Evolutionary conservation across 64 coral and sea anemone species (phyloP).

Genomic region (Astreopora myriophthalma): DNA sequence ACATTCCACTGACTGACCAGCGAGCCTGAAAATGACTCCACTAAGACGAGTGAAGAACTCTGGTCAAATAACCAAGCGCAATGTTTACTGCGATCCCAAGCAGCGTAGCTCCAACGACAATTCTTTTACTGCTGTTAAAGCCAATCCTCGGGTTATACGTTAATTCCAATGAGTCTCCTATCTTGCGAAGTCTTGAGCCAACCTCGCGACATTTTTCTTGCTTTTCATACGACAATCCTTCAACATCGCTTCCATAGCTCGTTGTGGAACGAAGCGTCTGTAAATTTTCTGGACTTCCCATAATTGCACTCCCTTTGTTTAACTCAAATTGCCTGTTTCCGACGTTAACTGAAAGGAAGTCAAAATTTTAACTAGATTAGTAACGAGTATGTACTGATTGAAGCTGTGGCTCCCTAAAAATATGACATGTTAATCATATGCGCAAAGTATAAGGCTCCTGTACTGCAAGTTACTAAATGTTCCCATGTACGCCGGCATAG

Average conservation of each 20-base stretch:
- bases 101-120: background rate
- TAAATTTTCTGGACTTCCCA: background rate
- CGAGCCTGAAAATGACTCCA: too few relatives aligned
- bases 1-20: too few relatives aligned
- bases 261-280: background rate
- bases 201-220: background rate
- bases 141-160: background rate
- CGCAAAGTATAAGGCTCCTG: too few relatives aligned
- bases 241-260: background rate
- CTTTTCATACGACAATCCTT: background rate
- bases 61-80: background rate
- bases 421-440: too few relatives aligned
- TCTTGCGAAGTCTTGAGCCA: background rate
- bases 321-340: background rate
- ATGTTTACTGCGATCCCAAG: constrained; percentile 7
- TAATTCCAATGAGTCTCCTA: constrained; percentile 2
- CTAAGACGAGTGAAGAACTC: background rate
- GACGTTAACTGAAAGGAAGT: background rate
- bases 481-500: too few relatives aligned
- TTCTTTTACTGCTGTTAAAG: background rate
- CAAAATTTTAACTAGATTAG: too few relatives aligned
- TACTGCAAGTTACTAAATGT: too few relatives aligned
- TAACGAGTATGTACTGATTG: too few relatives aligned
- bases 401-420: too few relatives aligned
- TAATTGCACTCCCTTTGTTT: background rate